Evolutionary conservation across 2,113 vertebrate species (phyloP), one percentile per base, ranked within the genome.

Genomic region (Hucho hucho): DNA sequence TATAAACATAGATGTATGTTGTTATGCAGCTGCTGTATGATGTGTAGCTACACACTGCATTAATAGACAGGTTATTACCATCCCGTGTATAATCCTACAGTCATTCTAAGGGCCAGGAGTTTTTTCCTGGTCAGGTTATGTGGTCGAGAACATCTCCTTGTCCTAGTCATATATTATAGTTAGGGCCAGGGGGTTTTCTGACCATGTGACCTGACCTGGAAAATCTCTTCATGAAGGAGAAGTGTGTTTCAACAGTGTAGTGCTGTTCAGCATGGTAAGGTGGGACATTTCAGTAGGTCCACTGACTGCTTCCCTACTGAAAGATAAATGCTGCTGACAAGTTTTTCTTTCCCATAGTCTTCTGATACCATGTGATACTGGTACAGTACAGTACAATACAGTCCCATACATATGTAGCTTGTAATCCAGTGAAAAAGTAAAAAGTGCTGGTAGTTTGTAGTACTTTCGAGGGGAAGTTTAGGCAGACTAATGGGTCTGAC

Each of bases 271-370:
- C 86, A 84, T 84, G 81, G 86, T 89, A 87, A 87, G 89, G 87
- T 84, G 84, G 83, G 83, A 84, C 75, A 78, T 87, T 89, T 88
- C 82, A 84, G 77, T 86, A 87, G 84, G 79, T 86, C 49, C 16
- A 53, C 49, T 53, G 49, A 53, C 83, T 84, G 82, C 89, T 63
- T 85, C 87, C 78, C 75, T 81, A 84, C 86, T 81, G 83, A 90
- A 88, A 87, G 2, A 43, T 43, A 32, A 72, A 89, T 85, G 92
- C 91, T 43, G 91, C 89, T 91, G 90, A 90, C 87, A 89, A 89
- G 87, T 70, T 82, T 82, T 89, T 84, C 83, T 75, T 89, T 82
- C 81, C 82, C 84, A 81, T 90, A 66, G 87, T 91, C 83, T 87
- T 82, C 83, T 87, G 89, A 90, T 79, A 87, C 89, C 83, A 84